Percentiles rank a stretch among this genome's conserved stretches.
Evolutionary conservation across 2,888 invertebrate species (phyloP).

Genomic region (Smittia sp.): DNA sequence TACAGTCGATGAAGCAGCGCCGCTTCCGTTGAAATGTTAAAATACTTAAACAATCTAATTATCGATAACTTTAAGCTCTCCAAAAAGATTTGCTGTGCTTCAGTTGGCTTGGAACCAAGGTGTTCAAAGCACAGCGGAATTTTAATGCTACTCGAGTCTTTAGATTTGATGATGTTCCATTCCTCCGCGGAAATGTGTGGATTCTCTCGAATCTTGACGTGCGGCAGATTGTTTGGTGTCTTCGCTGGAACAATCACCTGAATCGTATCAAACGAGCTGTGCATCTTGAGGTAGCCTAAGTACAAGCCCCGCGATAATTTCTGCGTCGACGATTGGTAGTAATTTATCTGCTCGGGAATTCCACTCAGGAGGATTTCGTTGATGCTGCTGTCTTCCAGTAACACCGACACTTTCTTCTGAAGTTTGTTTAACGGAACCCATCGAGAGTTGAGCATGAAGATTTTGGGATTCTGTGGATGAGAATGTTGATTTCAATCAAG

Average conservation of each 20-base stretch:
- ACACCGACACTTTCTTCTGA: conserved; percentile 71
- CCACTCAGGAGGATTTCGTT: conserved; percentile 82
- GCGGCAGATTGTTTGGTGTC: conserved; percentile 92
- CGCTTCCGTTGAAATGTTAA: conserved; percentile 72
- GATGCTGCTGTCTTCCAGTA: conserved; percentile 71
- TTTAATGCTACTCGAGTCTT: conserved; percentile 54
- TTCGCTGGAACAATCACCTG: conserved; percentile 89
- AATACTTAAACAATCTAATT: conserved; percentile 72
- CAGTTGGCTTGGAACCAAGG: conserved; percentile 57
- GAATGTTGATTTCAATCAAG: not conserved
- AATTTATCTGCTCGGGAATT: conserved; percentile 73
- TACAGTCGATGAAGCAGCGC: conserved; percentile 78
- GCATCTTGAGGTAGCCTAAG: conserved; percentile 93
- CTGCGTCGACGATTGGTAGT: conserved; percentile 69
- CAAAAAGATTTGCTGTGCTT: conserved; percentile 77
- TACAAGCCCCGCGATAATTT: conserved; percentile 86
- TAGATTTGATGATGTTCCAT: conserved; percentile 83
- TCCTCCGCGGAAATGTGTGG: conserved; percentile 96
- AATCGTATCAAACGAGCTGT: conserved; percentile 92
- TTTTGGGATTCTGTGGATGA: conserved; percentile 60
- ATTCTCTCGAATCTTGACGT: conserved; percentile 89
- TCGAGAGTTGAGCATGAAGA: conserved; percentile 78
- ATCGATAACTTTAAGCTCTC: conserved; percentile 73
- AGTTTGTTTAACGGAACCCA: conserved; percentile 89
- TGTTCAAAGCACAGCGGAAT: conserved; percentile 47